phyloP scores from a whole-genome alignment of 2,888 invertebrate species.

The Poecilobothrus nobilitatus region DNA sequence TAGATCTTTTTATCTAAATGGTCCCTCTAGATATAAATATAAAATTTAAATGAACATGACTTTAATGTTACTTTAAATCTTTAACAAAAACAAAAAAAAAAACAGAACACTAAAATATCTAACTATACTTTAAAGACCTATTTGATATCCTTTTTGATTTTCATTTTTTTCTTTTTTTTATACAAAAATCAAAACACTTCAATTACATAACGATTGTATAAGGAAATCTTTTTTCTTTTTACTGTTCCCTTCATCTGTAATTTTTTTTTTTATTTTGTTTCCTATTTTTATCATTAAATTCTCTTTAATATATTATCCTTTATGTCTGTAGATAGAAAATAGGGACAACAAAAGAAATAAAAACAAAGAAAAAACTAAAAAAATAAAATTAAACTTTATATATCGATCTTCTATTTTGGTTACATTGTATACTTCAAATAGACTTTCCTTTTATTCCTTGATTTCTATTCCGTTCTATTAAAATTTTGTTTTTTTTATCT shows the following conservation, averaged over 20 bases:
- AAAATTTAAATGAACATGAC: no score
- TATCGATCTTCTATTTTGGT: no score
- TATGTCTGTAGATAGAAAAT: not conserved
- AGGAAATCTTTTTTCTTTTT: not conserved
- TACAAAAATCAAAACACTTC: not conserved
- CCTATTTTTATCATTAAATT: not conserved
- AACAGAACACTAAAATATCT: not conserved
- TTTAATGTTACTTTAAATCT: no score
- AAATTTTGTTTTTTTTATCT: not conserved
- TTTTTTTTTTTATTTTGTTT: not conserved
- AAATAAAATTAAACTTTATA: not conserved
- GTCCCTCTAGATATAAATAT: no score
- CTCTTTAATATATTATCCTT: not conserved
- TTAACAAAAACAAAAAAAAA: no score
- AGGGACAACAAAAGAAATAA: not conserved
- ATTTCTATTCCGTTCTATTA: not conserved
- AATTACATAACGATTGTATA: not conserved
- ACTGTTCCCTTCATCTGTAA: not conserved
- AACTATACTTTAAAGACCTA: not conserved
- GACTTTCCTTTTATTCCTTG: not conserved
- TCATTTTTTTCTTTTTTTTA: not conserved
- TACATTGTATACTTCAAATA: not conserved
- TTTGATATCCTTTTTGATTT: not conserved
- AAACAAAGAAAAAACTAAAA: not conserved
- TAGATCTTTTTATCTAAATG: no score